Evolutionary conservation across 2,888 invertebrate genomes (phyloP), one percentile per base, ranked within the genome.

Genomic region (Phyllotreta cruciferae): DNA sequence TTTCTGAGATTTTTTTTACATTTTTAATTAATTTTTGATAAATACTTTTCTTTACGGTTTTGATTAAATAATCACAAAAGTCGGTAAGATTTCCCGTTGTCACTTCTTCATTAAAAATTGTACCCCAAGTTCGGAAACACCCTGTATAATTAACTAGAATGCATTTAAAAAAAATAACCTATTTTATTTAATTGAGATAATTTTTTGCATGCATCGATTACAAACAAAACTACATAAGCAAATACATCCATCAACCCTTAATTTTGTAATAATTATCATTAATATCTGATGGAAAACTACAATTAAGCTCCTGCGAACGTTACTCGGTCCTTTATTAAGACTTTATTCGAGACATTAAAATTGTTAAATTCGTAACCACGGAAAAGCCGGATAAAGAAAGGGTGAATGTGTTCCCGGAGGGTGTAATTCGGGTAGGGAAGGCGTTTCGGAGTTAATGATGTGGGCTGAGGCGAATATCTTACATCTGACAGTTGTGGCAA

Each of bases 341-440:
- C 49, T 47, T 56, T 57, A 49, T 57, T 49, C 35, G 1, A 41
- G 41, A 49, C 41, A 57, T 57, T 49, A 57, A 57, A 57, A 49
- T 57, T 57, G 49, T 57, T 57, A 39, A 58, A 47, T 44, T 42
- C 38, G 8, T 9, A 14, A 36, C 52, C 36, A 52, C 52, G n/a
- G n/a, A 24, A 24, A 24, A 24, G 24, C 24, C 24, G 4, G 24
- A 24, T 24, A 24, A 24, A 24, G 24, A 52, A 38, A 35, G 42
- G 34, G 34, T 36, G 42, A 58, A 52, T 58, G 41, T 52, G 36
- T 58, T 14, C 58, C 58, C 52, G 10, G 36, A 9, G 52, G 52
- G 52, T 58, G 49, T 37, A 58, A 58, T 58, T 58, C 52, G 13
- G 13, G 52, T 39, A 42, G 14, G 44, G 24, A 24, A 24, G 24